Base-by-base conservation (phyloP, 2,797 vertebrate genomes). In the Sitta carolinensis region DNA sequence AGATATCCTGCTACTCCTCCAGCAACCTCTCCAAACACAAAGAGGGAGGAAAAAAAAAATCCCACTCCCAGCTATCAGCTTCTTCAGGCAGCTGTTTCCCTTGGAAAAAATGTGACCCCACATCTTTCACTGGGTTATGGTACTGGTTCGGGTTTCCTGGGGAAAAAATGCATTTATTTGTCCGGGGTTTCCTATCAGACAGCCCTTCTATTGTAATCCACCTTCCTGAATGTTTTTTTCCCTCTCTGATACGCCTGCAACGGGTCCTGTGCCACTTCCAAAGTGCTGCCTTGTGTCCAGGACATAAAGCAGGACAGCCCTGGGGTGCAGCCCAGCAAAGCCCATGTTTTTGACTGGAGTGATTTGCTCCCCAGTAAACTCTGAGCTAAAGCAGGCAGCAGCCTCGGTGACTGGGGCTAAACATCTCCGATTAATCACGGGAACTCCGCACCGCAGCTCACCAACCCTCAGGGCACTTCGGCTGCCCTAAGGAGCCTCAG, bases 171-270 rank as follows among this genome's bases (percentile, higher is more conserved):
- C 91, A 81, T 89, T 89, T 89, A 94, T 93, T 95, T 96, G 84
- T 78, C 79, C 0, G 1, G 64, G 42, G 76, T 84, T 96, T 96
- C 95, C 95, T 95, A 92, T 80, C 84, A 84, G 84, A 74, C 84
- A 95, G 63, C 84, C 61, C 75, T 90, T 87, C 89, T n/a, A 96
- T 96, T 96, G 92, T 95, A 91, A 52, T 93, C 34, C 45, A 92
- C 88, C 52, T 96, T 95, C 95, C 95, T 95, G 94, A 57, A 38
- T 16, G 40, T 68, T 85, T 47, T 73, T 69, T 54, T 6, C 45
- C 59, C 48, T 38, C 57, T 76, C 89, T 62, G 87, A 76, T 79
- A 88, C 0, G 69, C 73, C 79, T 84, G 64, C 40, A 73, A 6
- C 5, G 47, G 48, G 47, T 90, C 42, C 73, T n/a, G 67, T 82